phyloP scores from a whole-genome alignment of 2,113 vertebrate species.

The Aphyosemion australe region DNA sequence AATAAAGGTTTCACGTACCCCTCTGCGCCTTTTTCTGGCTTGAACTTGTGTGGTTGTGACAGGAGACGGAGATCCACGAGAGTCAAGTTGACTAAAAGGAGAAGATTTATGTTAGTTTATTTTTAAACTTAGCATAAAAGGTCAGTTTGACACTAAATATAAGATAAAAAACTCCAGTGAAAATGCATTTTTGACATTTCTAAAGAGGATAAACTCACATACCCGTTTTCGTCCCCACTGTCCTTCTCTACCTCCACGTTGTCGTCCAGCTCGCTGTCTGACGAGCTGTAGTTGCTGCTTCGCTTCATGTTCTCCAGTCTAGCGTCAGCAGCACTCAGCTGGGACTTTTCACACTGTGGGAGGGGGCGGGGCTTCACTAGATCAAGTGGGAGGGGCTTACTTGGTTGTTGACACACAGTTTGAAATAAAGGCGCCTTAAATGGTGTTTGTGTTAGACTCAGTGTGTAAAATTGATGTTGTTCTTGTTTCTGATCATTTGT shows the following conservation, averaged over 20 bases:
- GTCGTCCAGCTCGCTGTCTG: slow-evolving; percentile 94
- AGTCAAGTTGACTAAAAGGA: slow-evolving; percentile 75
- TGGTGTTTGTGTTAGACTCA: too few species aligned
- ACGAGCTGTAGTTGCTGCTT: slow-evolving; percentile 91
- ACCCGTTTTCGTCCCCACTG: slow-evolving; percentile 92
- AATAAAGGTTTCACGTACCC: slow-evolving; percentile 78
- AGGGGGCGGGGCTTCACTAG: slow-evolving; percentile 27
- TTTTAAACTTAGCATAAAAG: too few species aligned
- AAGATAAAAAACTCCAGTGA: too few species aligned
- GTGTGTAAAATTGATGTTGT: too few species aligned
- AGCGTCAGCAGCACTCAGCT: slow-evolving; percentile 35
- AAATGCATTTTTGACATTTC: neutral
- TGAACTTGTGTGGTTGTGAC: slow-evolving; percentile 89
- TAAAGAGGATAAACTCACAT: slow-evolving; percentile 32
- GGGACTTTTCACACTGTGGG: slow-evolving; percentile 37
- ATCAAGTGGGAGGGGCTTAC: slow-evolving; percentile 25
- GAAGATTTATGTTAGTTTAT: neutral
- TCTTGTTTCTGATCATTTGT: too few species aligned
- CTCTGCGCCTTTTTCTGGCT: slow-evolving; percentile 94
- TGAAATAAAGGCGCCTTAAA: too few species aligned
- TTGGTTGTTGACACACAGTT: too few species aligned
- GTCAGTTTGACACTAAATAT: neutral
- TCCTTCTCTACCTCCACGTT: slow-evolving; percentile 94
- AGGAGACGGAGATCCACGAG: slow-evolving; percentile 87
- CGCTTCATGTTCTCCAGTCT: slow-evolving; percentile 90